Conservation (phyloP, 2,888 invertebrate species). For the Carabus problematicus region DNA sequence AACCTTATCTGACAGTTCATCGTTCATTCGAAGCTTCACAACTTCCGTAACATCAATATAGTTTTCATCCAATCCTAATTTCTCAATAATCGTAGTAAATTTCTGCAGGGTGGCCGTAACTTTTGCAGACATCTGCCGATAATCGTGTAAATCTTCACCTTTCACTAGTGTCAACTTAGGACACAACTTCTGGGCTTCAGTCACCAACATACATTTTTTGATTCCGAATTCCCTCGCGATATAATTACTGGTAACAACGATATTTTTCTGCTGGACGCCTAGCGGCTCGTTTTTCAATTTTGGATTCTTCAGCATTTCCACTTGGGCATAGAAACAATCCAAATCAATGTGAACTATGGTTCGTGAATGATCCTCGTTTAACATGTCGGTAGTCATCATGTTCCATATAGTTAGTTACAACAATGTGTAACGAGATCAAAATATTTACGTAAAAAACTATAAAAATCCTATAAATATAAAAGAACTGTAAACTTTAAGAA, state of each 20-base stretch:
- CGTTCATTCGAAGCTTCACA: constrained; percentile 63
- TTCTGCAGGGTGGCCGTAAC: constrained; percentile 74
- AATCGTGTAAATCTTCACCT: constrained; percentile 84
- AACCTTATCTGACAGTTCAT: constrained; percentile 47
- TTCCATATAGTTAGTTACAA: constrained; percentile 3
- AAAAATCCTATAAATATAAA: neutral
- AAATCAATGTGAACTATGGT: constrained; percentile 82
- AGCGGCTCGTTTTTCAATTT: constrained; percentile 71
- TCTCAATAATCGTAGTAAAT: constrained; percentile 78
- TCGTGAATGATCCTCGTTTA: constrained; percentile 64
- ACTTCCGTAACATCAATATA: constrained; percentile 79
- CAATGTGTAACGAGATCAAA: constrained; percentile 8
- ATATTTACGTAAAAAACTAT: constrained; percentile 3
- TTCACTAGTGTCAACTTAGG: constrained; percentile 77
- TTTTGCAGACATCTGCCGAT: constrained; percentile 79
- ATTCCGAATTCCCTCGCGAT: constrained; percentile 78
- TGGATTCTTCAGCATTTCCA: constrained; percentile 79
- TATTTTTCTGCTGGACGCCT: constrained; percentile 84
- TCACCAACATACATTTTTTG: constrained; percentile 77
- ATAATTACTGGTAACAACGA: constrained; percentile 87
- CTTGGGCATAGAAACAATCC: constrained; percentile 88
- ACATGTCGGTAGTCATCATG: constrained; percentile 24
- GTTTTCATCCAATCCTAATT: constrained; percentile 86
- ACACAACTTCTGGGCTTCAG: constrained; percentile 77
- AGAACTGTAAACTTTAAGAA: constrained; percentile 2